Conservation (phyloP, 2,888 invertebrate genomes). For the Tipula lateralis region DNA sequence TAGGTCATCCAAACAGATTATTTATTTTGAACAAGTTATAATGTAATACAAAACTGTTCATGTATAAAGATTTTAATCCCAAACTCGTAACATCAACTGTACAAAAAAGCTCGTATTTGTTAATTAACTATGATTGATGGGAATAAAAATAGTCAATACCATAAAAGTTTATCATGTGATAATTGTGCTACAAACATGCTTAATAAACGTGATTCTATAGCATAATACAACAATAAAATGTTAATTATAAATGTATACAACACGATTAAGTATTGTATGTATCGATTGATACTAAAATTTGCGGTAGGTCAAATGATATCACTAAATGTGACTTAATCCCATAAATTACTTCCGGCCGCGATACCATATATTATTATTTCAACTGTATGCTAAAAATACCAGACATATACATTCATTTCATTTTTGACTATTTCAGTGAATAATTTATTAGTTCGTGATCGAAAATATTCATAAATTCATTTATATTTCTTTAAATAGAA, state of each 20-base stretch:
- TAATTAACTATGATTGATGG: neutral
- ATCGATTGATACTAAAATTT: neutral
- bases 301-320: neutral
- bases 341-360: neutral
- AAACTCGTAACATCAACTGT: too few species aligned
- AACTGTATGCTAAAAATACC: neutral
- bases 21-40: neutral
- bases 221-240: neutral
- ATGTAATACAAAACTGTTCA: too few species aligned
- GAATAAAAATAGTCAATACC: neutral
- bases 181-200: neutral
- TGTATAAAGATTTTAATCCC: too few species aligned
- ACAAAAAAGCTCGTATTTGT: neutral
- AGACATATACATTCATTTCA: neutral
- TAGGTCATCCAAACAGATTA: neutral
- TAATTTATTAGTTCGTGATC: constrained; percentile 19
- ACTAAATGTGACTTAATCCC: neutral
- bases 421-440: neutral
- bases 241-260: neutral
- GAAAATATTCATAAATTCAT: neutral
- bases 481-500: neutral
- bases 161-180: neutral
- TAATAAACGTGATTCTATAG: neutral
- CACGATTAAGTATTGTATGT: neutral
- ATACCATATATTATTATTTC: neutral